Conservation (phyloP, 2,888 invertebrate genomes). For the Drosophila meridionalis region DNA sequence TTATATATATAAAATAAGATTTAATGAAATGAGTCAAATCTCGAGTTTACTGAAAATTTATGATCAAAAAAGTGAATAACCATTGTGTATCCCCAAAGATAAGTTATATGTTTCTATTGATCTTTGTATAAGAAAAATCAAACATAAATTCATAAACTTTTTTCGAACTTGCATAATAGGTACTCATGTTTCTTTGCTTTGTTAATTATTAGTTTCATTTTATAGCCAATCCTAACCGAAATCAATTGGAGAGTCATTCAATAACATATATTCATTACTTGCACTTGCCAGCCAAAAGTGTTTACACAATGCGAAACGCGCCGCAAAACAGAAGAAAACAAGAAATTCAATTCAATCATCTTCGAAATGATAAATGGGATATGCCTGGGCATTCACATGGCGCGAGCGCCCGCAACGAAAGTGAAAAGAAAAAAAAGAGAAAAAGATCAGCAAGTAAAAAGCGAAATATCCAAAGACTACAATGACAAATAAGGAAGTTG, state of each 20-base stretch:
- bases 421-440: constrained; percentile 22
- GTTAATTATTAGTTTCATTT: constrained; percentile 9
- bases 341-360: constrained; percentile 56
- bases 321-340: constrained; percentile 21
- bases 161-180: background rate
- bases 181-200: background rate
- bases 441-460: constrained; percentile 27
- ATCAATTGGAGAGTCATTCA: constrained; percentile 36
- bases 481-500: constrained; percentile 80
- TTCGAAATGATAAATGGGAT: constrained; percentile 45
- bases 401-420: constrained; percentile 34
- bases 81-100: no score
- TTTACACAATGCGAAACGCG: constrained; percentile 47
- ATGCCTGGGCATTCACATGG: constrained; percentile 22
- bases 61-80: background rate
- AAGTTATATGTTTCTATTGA: no score
- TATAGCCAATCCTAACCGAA: constrained; percentile 20
- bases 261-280: constrained; percentile 49
- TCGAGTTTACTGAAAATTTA: background rate
- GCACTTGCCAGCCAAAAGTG: constrained; percentile 46
- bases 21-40: background rate
- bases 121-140: background rate
- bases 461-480: constrained; percentile 63
- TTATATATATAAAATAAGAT: background rate
- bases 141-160: background rate